A percentile compares a stretch with the other conserved stretches of the same genome.
Evolutionary conservation across 1,140 invertebrate genomes (phyloP).

Genomic region (Eumaeus atala): DNA sequence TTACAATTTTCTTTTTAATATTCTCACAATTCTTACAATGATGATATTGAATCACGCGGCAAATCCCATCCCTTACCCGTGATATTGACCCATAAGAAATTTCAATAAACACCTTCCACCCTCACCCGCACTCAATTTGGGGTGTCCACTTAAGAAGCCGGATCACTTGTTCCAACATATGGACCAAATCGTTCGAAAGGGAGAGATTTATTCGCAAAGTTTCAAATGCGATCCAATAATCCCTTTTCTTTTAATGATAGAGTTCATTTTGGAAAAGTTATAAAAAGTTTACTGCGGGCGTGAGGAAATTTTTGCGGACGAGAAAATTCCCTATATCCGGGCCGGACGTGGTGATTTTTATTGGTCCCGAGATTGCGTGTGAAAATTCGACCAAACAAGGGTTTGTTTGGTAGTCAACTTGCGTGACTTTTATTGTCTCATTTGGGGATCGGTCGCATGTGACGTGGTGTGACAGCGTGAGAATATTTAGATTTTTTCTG

Average conservation of each 20-base stretch:
- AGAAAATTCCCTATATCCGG: constrained; percentile 61
- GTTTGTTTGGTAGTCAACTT: background rate
- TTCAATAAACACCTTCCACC: constrained; percentile 59
- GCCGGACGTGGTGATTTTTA: constrained; percentile 61
- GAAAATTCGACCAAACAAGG: constrained; percentile 43
- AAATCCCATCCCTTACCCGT: constrained; percentile 35
- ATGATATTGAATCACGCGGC: background rate
- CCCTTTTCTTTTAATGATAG: constrained; percentile 18
- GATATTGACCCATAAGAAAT: constrained; percentile 57
- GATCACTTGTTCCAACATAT: constrained; percentile 63
- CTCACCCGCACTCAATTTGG: constrained; percentile 49
- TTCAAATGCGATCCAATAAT: background rate
- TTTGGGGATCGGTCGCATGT: background rate
- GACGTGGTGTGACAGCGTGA: too few species aligned
- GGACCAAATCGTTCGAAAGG: constrained; percentile 50
- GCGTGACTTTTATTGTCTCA: constrained; percentile 3
- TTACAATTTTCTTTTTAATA: too few species aligned
- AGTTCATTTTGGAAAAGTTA: constrained; percentile 20
- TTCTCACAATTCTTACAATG: too few species aligned
- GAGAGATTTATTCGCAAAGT: constrained; percentile 17
- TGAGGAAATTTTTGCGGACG: constrained; percentile 45
- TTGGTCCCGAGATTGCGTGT: constrained; percentile 38
- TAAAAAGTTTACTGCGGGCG: constrained; percentile 13
- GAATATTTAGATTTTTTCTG: too few species aligned
- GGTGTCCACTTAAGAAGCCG: constrained; percentile 64